A percentile compares a stretch with the other conserved stretches of the same genome.
phyloP scores from a whole-genome alignment of 2,113 vertebrate species.

The Neolamprologus longior region DNA sequence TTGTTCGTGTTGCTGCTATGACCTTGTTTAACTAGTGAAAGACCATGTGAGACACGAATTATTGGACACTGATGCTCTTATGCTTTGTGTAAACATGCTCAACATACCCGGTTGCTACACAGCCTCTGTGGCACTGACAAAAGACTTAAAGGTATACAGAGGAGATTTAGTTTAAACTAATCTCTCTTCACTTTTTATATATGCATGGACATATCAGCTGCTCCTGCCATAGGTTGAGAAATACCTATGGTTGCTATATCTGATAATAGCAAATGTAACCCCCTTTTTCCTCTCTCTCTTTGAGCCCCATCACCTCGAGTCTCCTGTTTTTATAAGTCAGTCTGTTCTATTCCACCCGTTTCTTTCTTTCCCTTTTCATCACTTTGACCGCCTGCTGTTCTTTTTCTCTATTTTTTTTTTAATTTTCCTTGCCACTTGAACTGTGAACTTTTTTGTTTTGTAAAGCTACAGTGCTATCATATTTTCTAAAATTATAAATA shows the following conservation, averaged over 20 bases:
- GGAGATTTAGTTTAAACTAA: constrained; percentile 68
- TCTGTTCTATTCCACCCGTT: neutral
- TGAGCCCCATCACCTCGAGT: constrained; percentile 21
- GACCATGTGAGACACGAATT: constrained; percentile 71
- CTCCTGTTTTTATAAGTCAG: neutral
- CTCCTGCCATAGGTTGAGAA: constrained; percentile 64
- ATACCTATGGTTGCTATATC: constrained; percentile 65
- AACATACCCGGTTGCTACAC: constrained; percentile 47
- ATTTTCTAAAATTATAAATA: neutral
- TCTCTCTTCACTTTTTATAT: constrained; percentile 69
- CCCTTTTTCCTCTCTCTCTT: constrained; percentile 24
- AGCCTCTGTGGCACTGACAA: constrained; percentile 60
- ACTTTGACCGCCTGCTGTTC: neutral
- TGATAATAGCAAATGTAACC: constrained; percentile 54
- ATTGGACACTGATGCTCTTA: constrained; percentile 67
- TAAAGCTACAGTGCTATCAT: neutral
- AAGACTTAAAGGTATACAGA: constrained; percentile 65
- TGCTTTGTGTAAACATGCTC: constrained; percentile 72
- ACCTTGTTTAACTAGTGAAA: constrained; percentile 69
- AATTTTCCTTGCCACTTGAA: neutral
- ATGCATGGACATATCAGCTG: constrained; percentile 66
- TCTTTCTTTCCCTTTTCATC: neutral
- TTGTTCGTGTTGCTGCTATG: constrained; percentile 58
- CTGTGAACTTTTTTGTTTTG: neutral
- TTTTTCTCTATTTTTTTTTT: accelerated